Evolutionary conservation across 2,888 invertebrate genomes (phyloP).

Genomic region (Phaonia tiefii): DNA sequence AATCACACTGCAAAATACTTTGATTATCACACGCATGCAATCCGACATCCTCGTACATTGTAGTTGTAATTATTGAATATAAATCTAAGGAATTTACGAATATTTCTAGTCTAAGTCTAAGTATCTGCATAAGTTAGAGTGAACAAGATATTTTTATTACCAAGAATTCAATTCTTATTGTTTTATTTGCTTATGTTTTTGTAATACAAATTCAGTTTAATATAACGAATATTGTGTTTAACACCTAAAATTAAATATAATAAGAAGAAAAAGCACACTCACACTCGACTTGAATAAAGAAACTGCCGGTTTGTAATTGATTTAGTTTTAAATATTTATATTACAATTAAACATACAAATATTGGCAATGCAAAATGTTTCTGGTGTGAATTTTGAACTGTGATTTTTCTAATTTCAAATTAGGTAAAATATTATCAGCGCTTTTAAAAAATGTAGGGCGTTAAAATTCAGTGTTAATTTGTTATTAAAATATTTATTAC

Average conservation of each 20-base stretch:
- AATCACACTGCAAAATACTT: too few species aligned
- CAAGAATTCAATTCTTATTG: conserved; percentile 63
- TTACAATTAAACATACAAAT: too few species aligned
- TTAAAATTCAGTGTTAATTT: too few species aligned
- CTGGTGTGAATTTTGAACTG: too few species aligned
- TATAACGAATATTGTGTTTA: conserved; percentile 60
- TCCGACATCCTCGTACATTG: too few species aligned
- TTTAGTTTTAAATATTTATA: neutral
- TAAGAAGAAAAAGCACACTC: conserved; percentile 11
- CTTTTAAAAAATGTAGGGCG: too few species aligned
- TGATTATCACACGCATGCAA: too few species aligned
- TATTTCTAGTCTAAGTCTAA: conserved; percentile 42
- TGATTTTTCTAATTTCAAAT: too few species aligned
- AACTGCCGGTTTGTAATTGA: conserved; percentile 39
- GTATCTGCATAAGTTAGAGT: neutral
- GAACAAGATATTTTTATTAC: conserved; percentile 17
- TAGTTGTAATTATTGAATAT: conserved; percentile 52
- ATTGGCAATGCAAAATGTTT: too few species aligned
- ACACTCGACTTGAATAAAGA: conserved; percentile 10
- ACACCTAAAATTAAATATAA: conserved; percentile 51
- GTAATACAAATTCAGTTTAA: conserved; percentile 50
- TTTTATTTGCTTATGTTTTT: conserved; percentile 56
- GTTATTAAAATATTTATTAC: too few species aligned
- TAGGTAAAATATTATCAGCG: too few species aligned
- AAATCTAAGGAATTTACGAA: conserved; percentile 48